Percentiles rank a stretch among this genome's conserved stretches.
These are phyloP conservation scores for Polietes domitor DNA, from an alignment of 2,888 invertebrate species.

Conservation along the genomic window DNA sequence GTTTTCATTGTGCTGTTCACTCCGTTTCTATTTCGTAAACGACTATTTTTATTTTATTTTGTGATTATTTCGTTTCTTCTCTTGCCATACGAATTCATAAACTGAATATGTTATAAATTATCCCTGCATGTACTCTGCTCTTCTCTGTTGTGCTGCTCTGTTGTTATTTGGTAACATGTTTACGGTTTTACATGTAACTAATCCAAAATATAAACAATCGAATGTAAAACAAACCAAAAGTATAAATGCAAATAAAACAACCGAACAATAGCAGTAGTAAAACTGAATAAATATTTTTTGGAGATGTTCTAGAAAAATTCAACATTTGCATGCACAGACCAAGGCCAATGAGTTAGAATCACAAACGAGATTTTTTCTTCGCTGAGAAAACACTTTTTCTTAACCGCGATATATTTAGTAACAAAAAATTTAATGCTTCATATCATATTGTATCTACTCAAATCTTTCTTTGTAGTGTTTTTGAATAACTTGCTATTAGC, in stretches of 20 bases:
- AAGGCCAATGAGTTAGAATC: too few species aligned
- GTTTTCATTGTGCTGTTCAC: constrained; percentile 11
- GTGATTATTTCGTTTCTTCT: constrained; percentile 19
- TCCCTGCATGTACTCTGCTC: not conserved
- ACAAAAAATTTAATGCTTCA: too few species aligned
- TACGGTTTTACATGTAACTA: constrained; percentile 8
- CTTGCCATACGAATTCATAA: constrained; percentile 44
- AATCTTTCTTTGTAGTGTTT: too few species aligned
- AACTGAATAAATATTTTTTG: not conserved
- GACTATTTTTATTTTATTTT: constrained; percentile 29
- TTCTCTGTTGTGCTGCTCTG: not conserved
- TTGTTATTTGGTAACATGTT: constrained; percentile 8
- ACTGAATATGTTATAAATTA: constrained; percentile 44
- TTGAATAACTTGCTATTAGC: too few species aligned
- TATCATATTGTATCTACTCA: too few species aligned
- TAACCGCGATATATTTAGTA: too few species aligned
- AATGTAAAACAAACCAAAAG: constrained; percentile 15
- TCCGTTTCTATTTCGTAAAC: constrained; percentile 9
- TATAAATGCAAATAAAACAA: not conserved
- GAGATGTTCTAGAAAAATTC: too few species aligned
- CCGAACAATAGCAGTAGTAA: not conserved
- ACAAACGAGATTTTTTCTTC: too few species aligned
- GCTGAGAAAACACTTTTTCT: too few species aligned
- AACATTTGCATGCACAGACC: too few species aligned
- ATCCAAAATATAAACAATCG: constrained; percentile 7